phyloP scores from a whole-genome alignment of 1,140 invertebrate genomes.

The Drosophila repleta region DNA sequence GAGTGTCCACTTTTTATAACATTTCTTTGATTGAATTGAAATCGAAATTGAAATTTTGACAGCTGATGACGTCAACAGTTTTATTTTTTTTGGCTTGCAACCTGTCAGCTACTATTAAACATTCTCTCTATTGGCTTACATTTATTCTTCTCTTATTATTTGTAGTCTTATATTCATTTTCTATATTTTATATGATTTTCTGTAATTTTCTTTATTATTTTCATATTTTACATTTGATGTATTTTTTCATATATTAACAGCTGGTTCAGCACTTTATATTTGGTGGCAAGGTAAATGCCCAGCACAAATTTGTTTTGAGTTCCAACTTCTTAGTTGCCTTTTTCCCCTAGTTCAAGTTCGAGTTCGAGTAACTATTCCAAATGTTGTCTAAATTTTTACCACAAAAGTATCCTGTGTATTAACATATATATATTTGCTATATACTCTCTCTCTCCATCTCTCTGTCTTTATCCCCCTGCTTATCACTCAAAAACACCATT shows the following conservation, averaged over 20 bases:
- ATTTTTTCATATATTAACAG: conserved; percentile 43
- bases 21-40: conserved; percentile 56
- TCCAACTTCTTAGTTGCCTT: neutral
- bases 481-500: conserved; percentile 11
- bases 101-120: neutral
- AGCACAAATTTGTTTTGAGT: conserved; percentile 5
- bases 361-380: conserved; percentile 14
- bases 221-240: conserved; percentile 34
- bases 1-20: conserved; percentile 45
- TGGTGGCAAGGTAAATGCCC: conserved; percentile 77
- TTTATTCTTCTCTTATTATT: neutral
- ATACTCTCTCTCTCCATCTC: neutral
- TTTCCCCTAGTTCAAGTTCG: conserved; percentile 13
- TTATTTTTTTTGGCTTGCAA: conserved; percentile 11
- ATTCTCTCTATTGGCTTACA: neutral
- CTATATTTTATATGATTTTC: neutral
- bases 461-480: conserved; percentile 37
- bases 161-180: neutral
- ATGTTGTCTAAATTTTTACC: neutral
- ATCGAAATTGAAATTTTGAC: conserved; percentile 59
- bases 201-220: conserved; percentile 48
- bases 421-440: conserved; percentile 15
- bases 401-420: conserved; percentile 8
- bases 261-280: conserved; percentile 68
- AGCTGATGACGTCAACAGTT: conserved; percentile 49